Conservation (phyloP, 2,113 vertebrate species). For the Poeciliopsis prolifica region DNA sequence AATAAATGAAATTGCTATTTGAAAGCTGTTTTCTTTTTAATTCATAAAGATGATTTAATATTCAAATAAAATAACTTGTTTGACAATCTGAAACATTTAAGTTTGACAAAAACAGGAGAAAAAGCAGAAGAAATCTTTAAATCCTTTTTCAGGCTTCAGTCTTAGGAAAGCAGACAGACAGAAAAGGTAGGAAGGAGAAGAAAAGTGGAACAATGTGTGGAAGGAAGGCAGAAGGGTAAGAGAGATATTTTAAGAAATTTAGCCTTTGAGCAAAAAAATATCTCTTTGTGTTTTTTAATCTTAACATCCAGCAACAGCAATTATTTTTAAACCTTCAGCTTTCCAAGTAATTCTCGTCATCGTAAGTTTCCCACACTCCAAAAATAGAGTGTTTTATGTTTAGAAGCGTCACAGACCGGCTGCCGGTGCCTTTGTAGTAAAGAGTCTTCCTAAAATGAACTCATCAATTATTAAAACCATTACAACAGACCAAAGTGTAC, state of each 20-base stretch:
- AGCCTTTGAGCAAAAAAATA: conserved; percentile 5
- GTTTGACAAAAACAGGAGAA: no score
- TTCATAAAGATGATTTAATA: not conserved
- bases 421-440: not conserved
- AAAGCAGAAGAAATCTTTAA: not conserved
- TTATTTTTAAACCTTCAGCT: not conserved
- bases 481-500: not conserved
- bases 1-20: not conserved
- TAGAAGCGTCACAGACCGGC: not conserved
- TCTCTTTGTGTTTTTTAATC: not conserved
- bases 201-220: conserved; percentile 20
- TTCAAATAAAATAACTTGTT: no score
- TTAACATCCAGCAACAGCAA: not conserved
- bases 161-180: not conserved
- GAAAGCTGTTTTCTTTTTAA: not conserved
- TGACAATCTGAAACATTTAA: no score
- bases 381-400: not conserved
- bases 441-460: not conserved
- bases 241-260: conserved; percentile 49
- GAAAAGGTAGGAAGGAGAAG: conserved; percentile 27
- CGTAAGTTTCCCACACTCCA: no score
- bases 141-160: not conserved
- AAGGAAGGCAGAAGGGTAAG: conserved; percentile 16
- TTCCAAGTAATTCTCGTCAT: not conserved
- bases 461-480: not conserved